phyloP scores from a whole-genome alignment of 2,797 vertebrate species.

The Gallinago stenura region DNA sequence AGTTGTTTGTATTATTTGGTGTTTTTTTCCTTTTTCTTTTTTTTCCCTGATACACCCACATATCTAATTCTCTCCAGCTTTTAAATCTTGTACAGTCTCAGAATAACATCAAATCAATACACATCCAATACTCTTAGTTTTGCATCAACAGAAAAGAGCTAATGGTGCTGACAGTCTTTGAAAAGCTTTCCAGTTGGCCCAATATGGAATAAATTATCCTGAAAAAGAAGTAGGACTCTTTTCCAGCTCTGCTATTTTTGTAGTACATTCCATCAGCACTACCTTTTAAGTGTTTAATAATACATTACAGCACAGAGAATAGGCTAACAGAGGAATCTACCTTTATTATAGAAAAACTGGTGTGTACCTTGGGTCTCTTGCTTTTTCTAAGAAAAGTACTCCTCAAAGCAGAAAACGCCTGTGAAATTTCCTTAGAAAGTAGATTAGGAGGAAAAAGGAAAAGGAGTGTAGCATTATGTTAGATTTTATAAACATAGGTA shows the following conservation, averaged over 20 bases:
- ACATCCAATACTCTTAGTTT: constrained; percentile 44
- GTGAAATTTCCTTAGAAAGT: background rate
- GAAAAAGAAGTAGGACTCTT: constrained; percentile 57
- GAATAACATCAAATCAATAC: constrained; percentile 73
- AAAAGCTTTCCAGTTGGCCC: constrained; percentile 73
- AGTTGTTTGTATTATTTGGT: background rate
- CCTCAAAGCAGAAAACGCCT: background rate
- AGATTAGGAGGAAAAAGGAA: background rate
- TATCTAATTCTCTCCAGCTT: constrained; percentile 18
- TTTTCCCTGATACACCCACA: background rate
- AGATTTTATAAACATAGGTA: background rate
- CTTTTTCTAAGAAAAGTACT: background rate
- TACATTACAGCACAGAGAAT: constrained; percentile 60
- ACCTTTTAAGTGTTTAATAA: constrained; percentile 73
- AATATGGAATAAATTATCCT: constrained; percentile 68
- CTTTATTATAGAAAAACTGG: constrained; percentile 11
- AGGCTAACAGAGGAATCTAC: constrained; percentile 18
- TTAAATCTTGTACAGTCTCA: constrained; percentile 24
- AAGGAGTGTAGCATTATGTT: background rate
- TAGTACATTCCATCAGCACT: constrained; percentile 38
- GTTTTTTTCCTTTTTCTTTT: background rate
- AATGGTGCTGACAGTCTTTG: constrained; percentile 58
- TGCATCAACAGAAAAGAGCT: constrained; percentile 58
- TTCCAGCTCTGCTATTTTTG: constrained; percentile 64
- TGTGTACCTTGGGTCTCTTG: background rate